These are phyloP conservation scores for Pyrgus malvae DNA, from an alignment of 2,888 invertebrate genomes.

Conservation along the genomic window DNA sequence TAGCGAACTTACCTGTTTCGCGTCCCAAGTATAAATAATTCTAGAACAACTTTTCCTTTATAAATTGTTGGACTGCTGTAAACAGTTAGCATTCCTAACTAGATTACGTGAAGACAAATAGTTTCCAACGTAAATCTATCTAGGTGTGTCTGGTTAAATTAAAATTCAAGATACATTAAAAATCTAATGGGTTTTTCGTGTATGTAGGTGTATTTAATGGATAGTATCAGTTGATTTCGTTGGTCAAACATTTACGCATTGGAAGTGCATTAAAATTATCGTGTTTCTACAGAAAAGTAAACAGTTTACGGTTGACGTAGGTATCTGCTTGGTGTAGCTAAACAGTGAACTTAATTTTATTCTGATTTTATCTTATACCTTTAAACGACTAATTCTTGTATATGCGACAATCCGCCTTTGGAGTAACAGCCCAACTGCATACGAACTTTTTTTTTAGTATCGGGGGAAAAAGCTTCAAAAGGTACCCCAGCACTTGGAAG, in stretches of 20 bases:
- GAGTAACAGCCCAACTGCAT: too few species aligned
- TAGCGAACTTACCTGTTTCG: slow-evolving; percentile 34
- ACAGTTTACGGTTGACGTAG: too few species aligned
- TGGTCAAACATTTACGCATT: slow-evolving; percentile 18
- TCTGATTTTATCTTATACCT: too few species aligned
- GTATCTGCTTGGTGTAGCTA: not conserved
- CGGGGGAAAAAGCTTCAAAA: too few species aligned
- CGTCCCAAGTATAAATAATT: slow-evolving; percentile 9
- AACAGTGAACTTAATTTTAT: not conserved
- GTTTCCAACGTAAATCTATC: slow-evolving; percentile 29
- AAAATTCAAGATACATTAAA: slow-evolving; percentile 24
- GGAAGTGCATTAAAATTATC: slow-evolving; percentile 16
- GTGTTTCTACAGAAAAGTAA: too few species aligned
- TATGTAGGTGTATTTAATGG: slow-evolving; percentile 25
- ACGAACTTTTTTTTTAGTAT: too few species aligned
- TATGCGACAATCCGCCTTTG: too few species aligned
- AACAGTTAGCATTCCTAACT: slow-evolving; percentile 13
- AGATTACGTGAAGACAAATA: slow-evolving; percentile 27
- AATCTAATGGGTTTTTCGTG: slow-evolving; percentile 32
- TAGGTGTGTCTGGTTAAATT: slow-evolving; percentile 20
- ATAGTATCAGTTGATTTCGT: slow-evolving; percentile 20
- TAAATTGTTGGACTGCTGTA: slow-evolving; percentile 3
- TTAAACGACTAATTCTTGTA: too few species aligned
- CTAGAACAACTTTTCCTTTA: slow-evolving; percentile 25
- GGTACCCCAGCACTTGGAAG: too few species aligned